Evolutionary conservation across 1,140 invertebrate genomes (phyloP).

Genomic region (Lineus longissimus): DNA sequence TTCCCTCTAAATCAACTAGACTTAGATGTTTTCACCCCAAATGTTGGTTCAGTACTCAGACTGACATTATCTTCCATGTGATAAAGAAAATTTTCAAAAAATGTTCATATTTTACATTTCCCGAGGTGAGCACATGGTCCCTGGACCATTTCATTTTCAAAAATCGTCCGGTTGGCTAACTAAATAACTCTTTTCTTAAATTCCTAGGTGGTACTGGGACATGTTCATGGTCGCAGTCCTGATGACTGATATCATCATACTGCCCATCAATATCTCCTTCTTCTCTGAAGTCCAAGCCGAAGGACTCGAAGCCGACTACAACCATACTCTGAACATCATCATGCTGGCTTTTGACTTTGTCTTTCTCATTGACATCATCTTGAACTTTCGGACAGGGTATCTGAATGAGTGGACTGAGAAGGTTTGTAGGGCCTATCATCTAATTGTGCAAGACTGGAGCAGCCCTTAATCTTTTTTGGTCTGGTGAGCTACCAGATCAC

Average conservation of each 20-base stretch:
- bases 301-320: background rate
- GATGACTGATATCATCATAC: background rate
- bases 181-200: too few species aligned
- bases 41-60: too few species aligned
- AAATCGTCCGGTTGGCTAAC: background rate
- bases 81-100: background rate
- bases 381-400: slow-evolving; percentile 5
- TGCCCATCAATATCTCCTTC: background rate
- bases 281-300: background rate
- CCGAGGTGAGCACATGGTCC: too few species aligned
- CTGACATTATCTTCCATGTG: background rate
- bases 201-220: background rate
- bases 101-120: background rate
- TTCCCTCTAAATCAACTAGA: background rate
- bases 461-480: too few species aligned
- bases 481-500: too few species aligned
- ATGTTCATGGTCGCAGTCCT: background rate
- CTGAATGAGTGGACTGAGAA: too few species aligned
- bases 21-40: background rate
- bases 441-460: too few species aligned
- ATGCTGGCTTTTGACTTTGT: slow-evolving; percentile 1
- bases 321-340: background rate
- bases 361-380: background rate
- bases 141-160: too few species aligned
- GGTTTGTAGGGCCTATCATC: too few species aligned